A percentile compares a stretch with the other conserved stretches of the same genome.
These are phyloP conservation scores for Athalia cordata DNA, from an alignment of 2,888 invertebrate genomes.

Conservation along the genomic window DNA sequence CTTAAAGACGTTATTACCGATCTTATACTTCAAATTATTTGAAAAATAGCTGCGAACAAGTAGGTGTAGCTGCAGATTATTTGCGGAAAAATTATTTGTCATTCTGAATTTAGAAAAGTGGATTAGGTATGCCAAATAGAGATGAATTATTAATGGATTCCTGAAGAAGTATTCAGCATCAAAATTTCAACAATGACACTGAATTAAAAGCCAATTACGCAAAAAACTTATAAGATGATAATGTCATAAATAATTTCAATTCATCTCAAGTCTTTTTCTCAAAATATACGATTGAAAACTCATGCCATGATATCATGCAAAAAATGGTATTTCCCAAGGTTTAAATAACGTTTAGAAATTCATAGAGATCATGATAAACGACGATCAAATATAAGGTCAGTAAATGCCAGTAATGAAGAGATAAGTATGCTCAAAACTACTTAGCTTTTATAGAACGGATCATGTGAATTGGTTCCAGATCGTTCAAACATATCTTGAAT, in stretches of 20 bases:
- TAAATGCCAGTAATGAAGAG: conserved; percentile 11
- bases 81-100: background rate
- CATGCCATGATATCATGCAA: conserved; percentile 65
- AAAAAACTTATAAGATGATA: conserved; percentile 28
- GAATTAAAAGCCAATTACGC: conserved; percentile 33
- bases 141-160: conserved; percentile 7
- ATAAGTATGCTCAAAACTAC: conserved; percentile 18
- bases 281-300: conserved; percentile 37
- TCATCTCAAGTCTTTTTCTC: background rate
- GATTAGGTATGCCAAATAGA: conserved; percentile 12
- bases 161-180: background rate
- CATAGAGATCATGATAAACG: conserved; percentile 18
- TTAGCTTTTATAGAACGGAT: background rate
- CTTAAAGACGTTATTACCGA: conserved; percentile 12
- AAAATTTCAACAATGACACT: background rate
- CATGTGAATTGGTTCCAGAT: background rate
- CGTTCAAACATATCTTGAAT: background rate
- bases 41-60: conserved; percentile 26
- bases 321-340: conserved; percentile 30
- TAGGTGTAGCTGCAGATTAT: conserved; percentile 28
- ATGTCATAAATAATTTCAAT: conserved; percentile 19
- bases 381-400: conserved; percentile 18
- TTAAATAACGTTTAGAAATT: conserved; percentile 8
- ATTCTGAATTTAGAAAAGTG: conserved; percentile 19
- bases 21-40: conserved; percentile 23